A percentile compares a stretch with the other conserved stretches of the same genome.
Evolutionary conservation across 2,113 vertebrate species (phyloP).

Genomic region (Lophochroa leadbeateri): DNA sequence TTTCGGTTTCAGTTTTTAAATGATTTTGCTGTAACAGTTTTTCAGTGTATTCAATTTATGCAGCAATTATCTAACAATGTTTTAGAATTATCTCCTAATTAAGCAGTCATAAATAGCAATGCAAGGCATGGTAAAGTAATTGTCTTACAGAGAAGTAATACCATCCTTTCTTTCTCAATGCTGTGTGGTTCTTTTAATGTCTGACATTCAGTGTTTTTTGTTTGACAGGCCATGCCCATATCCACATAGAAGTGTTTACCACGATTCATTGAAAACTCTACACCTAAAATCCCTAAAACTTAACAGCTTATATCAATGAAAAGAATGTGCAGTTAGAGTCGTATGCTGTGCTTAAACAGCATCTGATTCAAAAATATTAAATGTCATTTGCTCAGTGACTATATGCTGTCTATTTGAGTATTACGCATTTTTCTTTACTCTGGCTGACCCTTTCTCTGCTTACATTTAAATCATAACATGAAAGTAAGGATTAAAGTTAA

Average conservation of each 20-base stretch:
- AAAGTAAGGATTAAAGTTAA: not conserved
- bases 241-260: not conserved
- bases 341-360: not conserved
- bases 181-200: not conserved
- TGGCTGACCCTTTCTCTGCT: not conserved
- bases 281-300: not conserved
- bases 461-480: not conserved
- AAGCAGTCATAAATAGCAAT: not conserved
- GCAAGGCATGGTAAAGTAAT: not conserved
- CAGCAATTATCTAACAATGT: not conserved
- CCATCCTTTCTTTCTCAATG: not conserved
- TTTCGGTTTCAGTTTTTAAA: rapidly evolving
- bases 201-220: not conserved
- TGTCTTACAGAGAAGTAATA: not conserved
- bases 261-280: not conserved
- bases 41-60: not conserved
- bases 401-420: not conserved
- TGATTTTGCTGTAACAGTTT: not conserved
- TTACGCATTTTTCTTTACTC: not conserved
- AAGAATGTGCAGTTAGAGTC: not conserved
- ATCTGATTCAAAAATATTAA: not conserved
- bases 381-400: not conserved
- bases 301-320: not conserved
- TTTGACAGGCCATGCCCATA: not conserved
- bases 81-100: not conserved